Conservation (phyloP, 2,888 invertebrate species). For the Melipona bicolor region DNA sequence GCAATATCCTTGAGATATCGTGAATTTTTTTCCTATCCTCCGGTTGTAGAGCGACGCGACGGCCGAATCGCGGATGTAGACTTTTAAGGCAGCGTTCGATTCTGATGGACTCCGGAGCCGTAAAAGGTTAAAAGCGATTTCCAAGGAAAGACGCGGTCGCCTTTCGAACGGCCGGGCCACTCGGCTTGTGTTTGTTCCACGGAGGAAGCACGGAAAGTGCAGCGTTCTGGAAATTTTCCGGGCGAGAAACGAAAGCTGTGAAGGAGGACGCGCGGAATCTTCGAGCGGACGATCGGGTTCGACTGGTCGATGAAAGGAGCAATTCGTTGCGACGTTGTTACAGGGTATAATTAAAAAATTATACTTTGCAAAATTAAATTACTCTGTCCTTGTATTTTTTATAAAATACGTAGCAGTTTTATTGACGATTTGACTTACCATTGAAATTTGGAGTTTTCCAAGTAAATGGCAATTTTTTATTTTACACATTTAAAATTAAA, state of each 20-base stretch:
- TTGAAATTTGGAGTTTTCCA: too few relatives aligned
- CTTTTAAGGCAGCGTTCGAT: slow-evolving; percentile 37
- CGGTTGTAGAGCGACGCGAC: not conserved
- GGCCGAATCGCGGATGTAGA: slow-evolving; percentile 6
- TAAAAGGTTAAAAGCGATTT: slow-evolving; percentile 36
- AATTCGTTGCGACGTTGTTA: slow-evolving; percentile 18
- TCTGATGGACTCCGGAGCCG: slow-evolving; percentile 33
- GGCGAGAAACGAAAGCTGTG: not conserved
- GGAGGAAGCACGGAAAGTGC: not conserved
- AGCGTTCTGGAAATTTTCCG: not conserved
- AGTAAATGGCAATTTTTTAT: too few relatives aligned
- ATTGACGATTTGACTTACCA: too few relatives aligned
- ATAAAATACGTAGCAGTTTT: too few relatives aligned
- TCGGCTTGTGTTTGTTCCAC: not conserved
- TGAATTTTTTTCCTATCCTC: not conserved
- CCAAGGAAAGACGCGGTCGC: slow-evolving; percentile 24
- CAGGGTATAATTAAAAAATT: too few relatives aligned
- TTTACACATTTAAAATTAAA: too few relatives aligned
- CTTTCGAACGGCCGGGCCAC: slow-evolving; percentile 33
- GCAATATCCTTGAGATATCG: slow-evolving; percentile 3
- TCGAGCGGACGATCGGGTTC: not conserved
- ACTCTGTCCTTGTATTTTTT: too few relatives aligned
- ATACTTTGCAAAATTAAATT: too few relatives aligned
- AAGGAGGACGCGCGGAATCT: not conserved
- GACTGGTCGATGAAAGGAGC: slow-evolving; percentile 28